Conservation (phyloP, 2,888 invertebrate genomes). For the Lordiphosa fenestrarum region DNA sequence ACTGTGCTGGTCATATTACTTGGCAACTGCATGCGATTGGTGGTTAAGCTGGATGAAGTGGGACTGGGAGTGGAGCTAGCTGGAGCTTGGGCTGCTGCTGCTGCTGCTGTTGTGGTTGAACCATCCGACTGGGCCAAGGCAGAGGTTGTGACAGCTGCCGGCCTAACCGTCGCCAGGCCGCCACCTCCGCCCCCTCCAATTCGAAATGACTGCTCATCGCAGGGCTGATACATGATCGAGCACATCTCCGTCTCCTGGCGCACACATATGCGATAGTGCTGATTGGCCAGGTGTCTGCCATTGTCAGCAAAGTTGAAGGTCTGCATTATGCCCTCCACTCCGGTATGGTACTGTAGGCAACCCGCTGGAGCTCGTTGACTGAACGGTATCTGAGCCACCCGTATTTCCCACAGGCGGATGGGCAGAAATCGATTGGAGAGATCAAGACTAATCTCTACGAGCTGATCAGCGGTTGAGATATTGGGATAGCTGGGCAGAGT, state of each 20-base stretch:
- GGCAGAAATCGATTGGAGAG: conserved; percentile 84
- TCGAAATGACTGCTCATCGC: conserved; percentile 88
- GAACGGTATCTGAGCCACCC: conserved; percentile 88
- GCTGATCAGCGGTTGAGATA: conserved; percentile 35
- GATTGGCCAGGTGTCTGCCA: conserved; percentile 89
- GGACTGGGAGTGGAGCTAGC: conserved; percentile 15
- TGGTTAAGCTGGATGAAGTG: conserved; percentile 12
- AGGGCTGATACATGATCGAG: conserved; percentile 88
- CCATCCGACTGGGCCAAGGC: neutral
- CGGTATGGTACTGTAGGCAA: conserved; percentile 88
- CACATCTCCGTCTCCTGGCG: conserved; percentile 87
- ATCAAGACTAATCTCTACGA: conserved; percentile 80
- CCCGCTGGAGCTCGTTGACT: conserved; percentile 88
- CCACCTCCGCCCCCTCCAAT: conserved; percentile 82
- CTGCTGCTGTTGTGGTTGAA: conserved; percentile 4
- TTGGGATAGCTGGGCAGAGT: conserved; percentile 35
- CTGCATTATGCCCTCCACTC: conserved; percentile 83
- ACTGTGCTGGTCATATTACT: conserved; percentile 23
- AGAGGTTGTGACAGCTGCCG: neutral
- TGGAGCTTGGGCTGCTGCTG: neutral
- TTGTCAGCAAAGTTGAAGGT: conserved; percentile 92
- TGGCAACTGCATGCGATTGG: conserved; percentile 22
- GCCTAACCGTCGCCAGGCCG: neutral
- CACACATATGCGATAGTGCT: conserved; percentile 89
- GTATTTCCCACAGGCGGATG: conserved; percentile 89